Evolutionary conservation across 2,888 invertebrate species (phyloP).

Genomic region (Unio delphinus): DNA sequence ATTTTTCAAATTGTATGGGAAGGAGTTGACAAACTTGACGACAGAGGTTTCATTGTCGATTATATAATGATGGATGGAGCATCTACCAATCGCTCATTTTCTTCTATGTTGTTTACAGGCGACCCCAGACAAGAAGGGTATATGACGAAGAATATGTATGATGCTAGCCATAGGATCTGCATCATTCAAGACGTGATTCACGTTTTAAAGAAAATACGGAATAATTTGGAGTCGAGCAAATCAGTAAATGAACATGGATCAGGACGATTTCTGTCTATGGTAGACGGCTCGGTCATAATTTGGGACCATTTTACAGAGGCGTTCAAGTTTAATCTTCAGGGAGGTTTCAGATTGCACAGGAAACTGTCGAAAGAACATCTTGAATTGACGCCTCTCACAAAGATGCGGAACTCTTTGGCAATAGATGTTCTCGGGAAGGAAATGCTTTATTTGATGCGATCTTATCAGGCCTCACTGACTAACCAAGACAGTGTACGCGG

Average conservation of each 20-base stretch:
- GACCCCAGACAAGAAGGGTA: no score
- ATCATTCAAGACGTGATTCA: no score
- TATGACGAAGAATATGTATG: no score
- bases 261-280: no score
- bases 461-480: constrained; percentile 6
- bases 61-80: constrained; percentile 24
- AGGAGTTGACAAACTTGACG: constrained; percentile 11
- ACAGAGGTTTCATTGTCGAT: constrained; percentile 10
- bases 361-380: constrained; percentile 13
- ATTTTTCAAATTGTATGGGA: constrained; percentile 10
- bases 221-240: no score
- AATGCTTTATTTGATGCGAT: constrained; percentile 12
- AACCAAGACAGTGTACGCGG: constrained; percentile 5
- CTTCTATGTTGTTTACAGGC: no score
- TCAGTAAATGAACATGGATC: no score
- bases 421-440: constrained; percentile 10
- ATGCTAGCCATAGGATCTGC: no score
- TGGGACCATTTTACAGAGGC: no score
- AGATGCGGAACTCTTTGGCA: constrained; percentile 13
- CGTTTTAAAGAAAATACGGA: no score
- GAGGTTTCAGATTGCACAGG: constrained; percentile 8
- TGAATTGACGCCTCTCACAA: constrained; percentile 4
- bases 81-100: constrained; percentile 11
- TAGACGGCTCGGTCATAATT: no score
- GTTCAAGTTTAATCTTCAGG: constrained; percentile 3